phyloP scores from a whole-genome alignment of 2,797 vertebrate species.

The Neosilurus mollespiculum region DNA sequence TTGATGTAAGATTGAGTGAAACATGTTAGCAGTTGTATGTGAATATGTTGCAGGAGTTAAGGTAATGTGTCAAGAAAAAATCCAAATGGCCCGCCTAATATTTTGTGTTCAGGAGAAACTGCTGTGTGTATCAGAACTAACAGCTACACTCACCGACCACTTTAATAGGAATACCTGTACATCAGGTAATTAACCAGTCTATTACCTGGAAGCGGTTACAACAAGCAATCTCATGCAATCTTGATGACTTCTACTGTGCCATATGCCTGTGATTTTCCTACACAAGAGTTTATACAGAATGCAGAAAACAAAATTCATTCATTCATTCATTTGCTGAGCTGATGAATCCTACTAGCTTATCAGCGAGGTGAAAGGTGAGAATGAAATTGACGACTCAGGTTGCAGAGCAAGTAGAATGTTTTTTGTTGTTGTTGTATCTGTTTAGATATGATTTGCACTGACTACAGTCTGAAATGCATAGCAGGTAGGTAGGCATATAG shows the following conservation, averaged over 20 bases:
- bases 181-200: not conserved
- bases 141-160: not conserved
- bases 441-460: too few relatives aligned
- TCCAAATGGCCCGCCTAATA: not conserved
- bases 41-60: conserved; percentile 2
- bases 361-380: too few relatives aligned
- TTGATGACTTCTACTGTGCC: not conserved
- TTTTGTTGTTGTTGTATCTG: too few relatives aligned
- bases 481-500: not conserved
- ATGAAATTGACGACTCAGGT: too few relatives aligned
- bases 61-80: not conserved
- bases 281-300: not conserved
- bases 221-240: not conserved
- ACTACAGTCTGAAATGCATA: too few relatives aligned
- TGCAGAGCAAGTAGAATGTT: too few relatives aligned
- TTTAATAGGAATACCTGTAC: not conserved
- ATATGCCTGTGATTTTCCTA: not conserved
- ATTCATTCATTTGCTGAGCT: too few relatives aligned
- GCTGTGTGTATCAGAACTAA: not conserved
- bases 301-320: not conserved
- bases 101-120: not conserved
- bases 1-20: not conserved
- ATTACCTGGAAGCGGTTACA: not conserved
- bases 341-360: too few relatives aligned
- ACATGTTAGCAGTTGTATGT: not conserved